Evolutionary conservation across 2,797 vertebrate genomes (phyloP).

Genomic region (Pangasius sanitwongsei): DNA sequence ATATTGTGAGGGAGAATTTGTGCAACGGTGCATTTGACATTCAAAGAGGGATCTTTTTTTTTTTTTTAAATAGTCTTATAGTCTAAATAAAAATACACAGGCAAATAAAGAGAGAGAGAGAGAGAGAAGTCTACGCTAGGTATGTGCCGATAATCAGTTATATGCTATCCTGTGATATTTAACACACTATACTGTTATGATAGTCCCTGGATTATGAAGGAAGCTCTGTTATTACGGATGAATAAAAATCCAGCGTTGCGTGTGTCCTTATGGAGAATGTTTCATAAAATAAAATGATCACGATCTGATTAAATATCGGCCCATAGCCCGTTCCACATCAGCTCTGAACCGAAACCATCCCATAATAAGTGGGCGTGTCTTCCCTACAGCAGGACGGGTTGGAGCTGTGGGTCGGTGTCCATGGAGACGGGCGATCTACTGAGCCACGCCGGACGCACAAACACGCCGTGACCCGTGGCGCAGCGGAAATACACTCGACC

Average conservation of each 20-base stretch:
- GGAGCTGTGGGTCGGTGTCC: slow-evolving; percentile 63
- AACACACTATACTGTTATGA: background rate
- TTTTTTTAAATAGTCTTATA: slow-evolving; percentile 68
- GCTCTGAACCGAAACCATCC: slow-evolving; percentile 12
- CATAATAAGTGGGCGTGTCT: background rate
- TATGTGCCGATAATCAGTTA: slow-evolving; percentile 24
- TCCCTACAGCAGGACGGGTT: slow-evolving; percentile 71
- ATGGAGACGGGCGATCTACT: slow-evolving; percentile 76
- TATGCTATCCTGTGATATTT: background rate
- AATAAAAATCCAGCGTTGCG: slow-evolving; percentile 1
- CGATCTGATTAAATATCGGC: background rate
- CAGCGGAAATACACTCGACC: slow-evolving; percentile 85
- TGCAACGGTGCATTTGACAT: slow-evolving; percentile 81
- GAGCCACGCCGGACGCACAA: slow-evolving; percentile 82
- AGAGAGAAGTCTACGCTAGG: slow-evolving; percentile 14
- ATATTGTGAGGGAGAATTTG: slow-evolving; percentile 63
- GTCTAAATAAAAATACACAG: slow-evolving; percentile 58
- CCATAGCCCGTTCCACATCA: background rate
- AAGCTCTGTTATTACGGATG: background rate
- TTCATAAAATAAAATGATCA: background rate
- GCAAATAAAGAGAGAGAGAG: slow-evolving; percentile 37
- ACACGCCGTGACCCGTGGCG: slow-evolving; percentile 80
- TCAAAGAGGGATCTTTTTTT: slow-evolving; percentile 77
- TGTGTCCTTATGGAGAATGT: background rate
- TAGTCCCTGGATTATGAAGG: background rate